These are phyloP conservation scores for Cyrtodaria siliqua DNA, from an alignment of 2,888 invertebrate species.

Conservation along the genomic window DNA sequence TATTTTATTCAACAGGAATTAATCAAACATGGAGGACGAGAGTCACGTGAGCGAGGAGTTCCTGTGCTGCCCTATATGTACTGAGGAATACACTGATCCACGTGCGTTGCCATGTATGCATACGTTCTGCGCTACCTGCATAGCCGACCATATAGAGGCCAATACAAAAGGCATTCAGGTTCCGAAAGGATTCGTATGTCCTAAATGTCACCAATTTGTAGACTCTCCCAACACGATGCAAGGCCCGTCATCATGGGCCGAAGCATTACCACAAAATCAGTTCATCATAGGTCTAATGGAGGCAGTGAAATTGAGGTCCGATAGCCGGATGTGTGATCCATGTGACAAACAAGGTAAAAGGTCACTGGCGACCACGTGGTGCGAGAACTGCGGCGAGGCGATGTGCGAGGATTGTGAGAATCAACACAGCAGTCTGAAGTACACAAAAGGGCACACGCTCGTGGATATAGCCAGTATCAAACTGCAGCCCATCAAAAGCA, in stretches of 20 bases:
- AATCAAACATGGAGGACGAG: slow-evolving; percentile 35
- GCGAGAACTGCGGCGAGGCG: slow-evolving; percentile 67
- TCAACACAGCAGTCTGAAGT: slow-evolving; percentile 62
- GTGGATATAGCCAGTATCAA: slow-evolving; percentile 66
- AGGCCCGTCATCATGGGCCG: slow-evolving; percentile 65
- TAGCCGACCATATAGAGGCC: slow-evolving; percentile 63
- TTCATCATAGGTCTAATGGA: slow-evolving; percentile 66
- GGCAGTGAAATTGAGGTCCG: slow-evolving; percentile 61
- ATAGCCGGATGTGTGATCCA: slow-evolving; percentile 62
- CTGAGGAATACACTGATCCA: slow-evolving; percentile 66
- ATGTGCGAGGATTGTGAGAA: slow-evolving; percentile 66
- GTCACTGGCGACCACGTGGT: slow-evolving; percentile 59
- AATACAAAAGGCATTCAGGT: slow-evolving; percentile 59
- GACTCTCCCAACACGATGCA: slow-evolving; percentile 57
- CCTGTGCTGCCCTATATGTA: slow-evolving; percentile 65
- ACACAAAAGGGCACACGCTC: slow-evolving; percentile 30
- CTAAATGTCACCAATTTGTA: slow-evolving; percentile 61
- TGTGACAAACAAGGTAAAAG: slow-evolving; percentile 49
- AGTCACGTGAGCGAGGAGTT: slow-evolving; percentile 65
- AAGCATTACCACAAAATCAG: slow-evolving; percentile 64
- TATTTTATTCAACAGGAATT: too few relatives aligned
- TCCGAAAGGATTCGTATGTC: slow-evolving; percentile 64
- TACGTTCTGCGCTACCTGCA: slow-evolving; percentile 64
- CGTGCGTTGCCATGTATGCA: slow-evolving; percentile 65
- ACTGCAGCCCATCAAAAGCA: slow-evolving; percentile 64